Evolutionary conservation across 2,113 vertebrate genomes (phyloP), one percentile per base, ranked within the genome.

Genomic region (Erythrolamprus reginae): DNA sequence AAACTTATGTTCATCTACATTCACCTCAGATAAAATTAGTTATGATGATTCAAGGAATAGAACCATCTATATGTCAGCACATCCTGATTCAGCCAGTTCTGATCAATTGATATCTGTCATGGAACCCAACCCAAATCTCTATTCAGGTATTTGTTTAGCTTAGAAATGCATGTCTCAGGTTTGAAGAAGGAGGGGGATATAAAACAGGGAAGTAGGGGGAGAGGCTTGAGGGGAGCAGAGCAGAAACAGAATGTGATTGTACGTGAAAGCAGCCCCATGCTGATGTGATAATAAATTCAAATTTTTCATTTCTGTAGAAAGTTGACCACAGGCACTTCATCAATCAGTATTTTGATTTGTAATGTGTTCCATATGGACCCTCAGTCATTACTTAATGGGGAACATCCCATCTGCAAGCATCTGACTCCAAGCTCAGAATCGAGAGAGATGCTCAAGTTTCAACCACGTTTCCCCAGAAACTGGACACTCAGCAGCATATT

Each of bases 301-400:
- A 96, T 96, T 95, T 96, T 93, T 95, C 92, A 93, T 96, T 96
- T 95, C 95, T 96, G 95, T 94, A 96, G 96, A 96, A 95, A 96
- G 94, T 93, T 95, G 94, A 95, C 95, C 95, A 96, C 95, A 96
- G 95, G 95, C 96, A 96, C 95, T 96, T 96, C 95, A 96, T 96
- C 96, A 96, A 96, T 96, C 95, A 96, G 95, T 90, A 94, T 95
- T 96, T 95, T 90, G 77, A 96, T 95, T 96, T 93, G 95, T 96
- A 96, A 96, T 95, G 92, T 88, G 91, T 96, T 96, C 96, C 95
- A 26, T 95, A 96, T 96, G 96, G 87, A 94, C 90, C 94, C 93
- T 95, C 96, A 94, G 93, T 96, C 95, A 94, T 95, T 95, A 95
- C 95, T 95, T 96, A 96, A 96, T 95, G 93, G 94, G 90, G 95